Evolutionary conservation across 1,140 invertebrate genomes (phyloP).

Genomic region (roundworm (Caenorhabditis elegans)): WBcel235 BX284604.4:7181001-7181500

Average conservation of each 20-base stretch:
- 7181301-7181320: too few species aligned
- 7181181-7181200: too few species aligned
- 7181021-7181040: too few species aligned
- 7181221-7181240: conserved; percentile 19
- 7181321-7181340: too few species aligned
- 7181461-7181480: background rate
- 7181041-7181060: conserved; percentile 33
- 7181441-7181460: background rate
- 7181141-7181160: background rate
- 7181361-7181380: background rate
- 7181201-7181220: conserved; percentile 23
- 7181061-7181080: conserved; percentile 36
- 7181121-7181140: conserved; percentile 20
- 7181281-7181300: conserved; percentile 12
- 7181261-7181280: conserved; percentile 16
- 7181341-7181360: conserved; percentile 2
- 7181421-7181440: conserved; percentile 18
- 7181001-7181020: background rate
- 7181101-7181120: conserved; percentile 35
- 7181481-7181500: too few species aligned
- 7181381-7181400: conserved; percentile 7
- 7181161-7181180: too few species aligned
- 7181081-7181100: conserved; percentile 24
- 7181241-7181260: background rate
- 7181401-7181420: background rate